Evolutionary conservation across 1,140 invertebrate species (phyloP), one percentile per base, ranked within the genome.

Genomic region (Pygmarrhopalites habei): DNA sequence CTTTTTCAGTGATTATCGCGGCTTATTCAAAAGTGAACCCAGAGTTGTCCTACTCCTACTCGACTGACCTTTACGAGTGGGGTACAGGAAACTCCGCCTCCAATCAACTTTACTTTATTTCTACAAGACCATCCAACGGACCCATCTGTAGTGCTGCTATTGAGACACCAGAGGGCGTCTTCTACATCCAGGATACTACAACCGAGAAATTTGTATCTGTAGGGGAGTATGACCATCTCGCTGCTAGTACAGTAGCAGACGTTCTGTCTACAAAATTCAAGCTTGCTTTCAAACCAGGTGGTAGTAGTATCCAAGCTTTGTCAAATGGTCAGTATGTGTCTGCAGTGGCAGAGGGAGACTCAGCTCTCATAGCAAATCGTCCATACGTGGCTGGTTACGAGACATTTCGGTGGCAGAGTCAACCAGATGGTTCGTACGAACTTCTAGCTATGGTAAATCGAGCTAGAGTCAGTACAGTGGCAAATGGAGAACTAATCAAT

Each of bases 1-100:
- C 12, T 46, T 25, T 46, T 60, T 19, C 43, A 66, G 67, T 68
- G 0, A 68, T 68, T 46, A 55, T 58, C 41, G 62, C 67, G 14
- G 62, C 62, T n/a, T 68, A 62, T 29, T 53, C 67, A 1, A 68
- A 53, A 23, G 67, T 60, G 3, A 62, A 68, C 32, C 67, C 67
- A 1, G 41, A 62, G 29, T 7, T 35, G 17, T 62, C 67, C 0
- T 65, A 56, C 29, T 12, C 1, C 7, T 65, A 68, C 49, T 65
- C 67, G 0, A 17, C 19, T 14, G 25, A 59, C 1, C 52, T 68
- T 32, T 65, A 60, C n/a, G 56, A 65, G n/a, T 68, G 67, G 67
- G 67, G 67, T 30, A 47, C 44, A 29, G 67, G 67, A 39, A 68
- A 68, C 51, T 65, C 63, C 10, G 67, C 67, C 0, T 62, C 67